Base-by-base conservation (phyloP, 2,888 invertebrate genomes). In the Cloeon dipterum region DNA sequence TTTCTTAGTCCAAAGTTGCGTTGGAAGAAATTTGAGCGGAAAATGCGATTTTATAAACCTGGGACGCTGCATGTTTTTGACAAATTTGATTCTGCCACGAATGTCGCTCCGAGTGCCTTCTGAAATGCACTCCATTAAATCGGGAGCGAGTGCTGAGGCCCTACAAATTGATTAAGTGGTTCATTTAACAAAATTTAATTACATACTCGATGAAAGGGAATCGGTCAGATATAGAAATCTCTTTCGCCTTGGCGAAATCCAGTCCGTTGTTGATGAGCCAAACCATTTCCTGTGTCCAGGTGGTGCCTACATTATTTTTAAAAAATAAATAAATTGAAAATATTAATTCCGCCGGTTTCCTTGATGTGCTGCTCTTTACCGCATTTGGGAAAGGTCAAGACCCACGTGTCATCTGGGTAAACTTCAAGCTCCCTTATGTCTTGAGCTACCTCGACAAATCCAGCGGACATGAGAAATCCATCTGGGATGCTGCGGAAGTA, bases 201-300 rank as follows among this genome's bases (percentile, higher is more conserved):
- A 29, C 29, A 29, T 43, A 52, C 62, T 86, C 85, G 19, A 85
- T 62, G 33, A 78, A 61, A 1, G 83, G 82, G 36, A 76, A 75
- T 33, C 85, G 65, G 19, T 72, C 62, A 56, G 74, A 63, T 32
- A 63, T 49, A 8, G 50, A 45, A 46, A 54, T 46, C 41, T 66
- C 68, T 48, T 69, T 70, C 1, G 81, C 81, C 18, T 66, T 68
- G 47, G 76, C 71, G 47, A 72, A 81, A 51, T 89, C 70, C 43
- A 83, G 59, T 46, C 77, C 68, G 46, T 81, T 77, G 4, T 74
- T 72, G 40, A 91, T 68, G 11, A 86, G 63, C 78, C 86, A 89
- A 3, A 82, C 70, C 73, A 91, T 85, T 61, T 91, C 89, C 51
- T 86, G 86, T 1, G 78, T 71, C 89, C 89, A 91, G 1, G 89